phyloP scores from a whole-genome alignment of 2,797 vertebrate species.

The Microctenopoma lineatum region DNA sequence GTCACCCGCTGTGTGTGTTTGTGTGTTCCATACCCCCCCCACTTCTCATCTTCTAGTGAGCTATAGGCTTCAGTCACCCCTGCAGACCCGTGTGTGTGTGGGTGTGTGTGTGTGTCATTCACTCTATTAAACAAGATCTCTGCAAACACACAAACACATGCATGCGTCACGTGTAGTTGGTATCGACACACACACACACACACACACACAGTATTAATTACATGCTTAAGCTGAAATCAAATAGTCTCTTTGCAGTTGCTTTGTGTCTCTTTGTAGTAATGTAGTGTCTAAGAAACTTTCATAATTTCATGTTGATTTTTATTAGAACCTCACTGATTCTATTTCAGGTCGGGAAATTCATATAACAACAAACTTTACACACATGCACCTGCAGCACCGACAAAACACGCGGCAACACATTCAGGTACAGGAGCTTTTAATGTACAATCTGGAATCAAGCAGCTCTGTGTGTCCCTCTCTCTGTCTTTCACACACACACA shows the following conservation, averaged over 20 bases:
- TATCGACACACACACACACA: slow-evolving; percentile 3
- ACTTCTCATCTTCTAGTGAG: slow-evolving; percentile 65
- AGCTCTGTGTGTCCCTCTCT: background rate
- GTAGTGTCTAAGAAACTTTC: too few species aligned
- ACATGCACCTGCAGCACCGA: slow-evolving; percentile 10
- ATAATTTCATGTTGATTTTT: too few species aligned
- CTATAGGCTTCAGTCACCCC: slow-evolving; percentile 62
- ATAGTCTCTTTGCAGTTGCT: too few species aligned
- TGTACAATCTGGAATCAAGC: background rate
- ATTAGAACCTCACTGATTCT: too few species aligned
- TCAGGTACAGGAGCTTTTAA: slow-evolving; percentile 25
- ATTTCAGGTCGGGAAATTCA: too few species aligned
- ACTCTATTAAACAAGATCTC: slow-evolving; percentile 3
- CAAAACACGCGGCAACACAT: background rate
- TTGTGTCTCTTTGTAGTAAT: too few species aligned
- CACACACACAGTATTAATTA: background rate
- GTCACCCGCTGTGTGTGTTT: slow-evolving; percentile 81
- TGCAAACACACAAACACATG: too few species aligned
- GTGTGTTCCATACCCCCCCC: slow-evolving; percentile 68
- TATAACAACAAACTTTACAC: background rate
- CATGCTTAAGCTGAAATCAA: too few species aligned
- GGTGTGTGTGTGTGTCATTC: slow-evolving; percentile 4
- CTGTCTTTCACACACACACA: background rate
- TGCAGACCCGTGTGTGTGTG: slow-evolving; percentile 44
- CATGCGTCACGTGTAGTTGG: too few species aligned